A percentile compares a stretch with the other conserved stretches of the same genome.
Evolutionary conservation across 2,888 invertebrate genomes (phyloP).

Genomic region (Drosophila testacea): DNA sequence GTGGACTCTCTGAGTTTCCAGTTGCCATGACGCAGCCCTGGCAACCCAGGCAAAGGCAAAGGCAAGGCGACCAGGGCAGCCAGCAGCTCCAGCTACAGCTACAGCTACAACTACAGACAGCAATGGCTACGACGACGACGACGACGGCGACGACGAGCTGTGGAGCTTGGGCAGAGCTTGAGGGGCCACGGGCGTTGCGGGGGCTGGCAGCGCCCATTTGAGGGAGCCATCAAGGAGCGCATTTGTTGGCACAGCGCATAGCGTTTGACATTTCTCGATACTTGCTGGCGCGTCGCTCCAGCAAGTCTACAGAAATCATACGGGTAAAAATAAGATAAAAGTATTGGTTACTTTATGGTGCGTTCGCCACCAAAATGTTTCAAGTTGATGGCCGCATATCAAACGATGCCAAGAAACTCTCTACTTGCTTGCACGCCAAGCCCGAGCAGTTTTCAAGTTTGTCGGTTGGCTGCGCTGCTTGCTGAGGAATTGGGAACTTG

Average conservation of each 20-base stretch:
- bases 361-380: conserved; percentile 82
- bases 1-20: conserved; percentile 16
- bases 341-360: conserved; percentile 81
- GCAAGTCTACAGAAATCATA: conserved; percentile 60
- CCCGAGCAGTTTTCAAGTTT: conserved; percentile 73
- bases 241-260: conserved; percentile 69
- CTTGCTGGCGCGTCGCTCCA: conserved; percentile 84
- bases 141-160: conserved; percentile 48
- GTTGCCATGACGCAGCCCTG: conserved; percentile 63
- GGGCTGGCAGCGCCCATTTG: conserved; percentile 81
- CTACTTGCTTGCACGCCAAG: conserved; percentile 68
- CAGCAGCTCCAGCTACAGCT: conserved; percentile 56
- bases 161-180: conserved; percentile 71
- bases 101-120: conserved; percentile 36
- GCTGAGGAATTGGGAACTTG: conserved; percentile 63
- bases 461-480: conserved; percentile 37
- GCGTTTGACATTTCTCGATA: conserved; percentile 84
- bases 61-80: conserved; percentile 69
- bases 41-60: conserved; percentile 53
- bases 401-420: conserved; percentile 42
- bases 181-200: conserved; percentile 62
- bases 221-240: conserved; percentile 82
- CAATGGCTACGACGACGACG: conserved; percentile 57
- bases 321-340: conserved; percentile 68
- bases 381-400: conserved; percentile 36